Base-by-base conservation (phyloP, 2,113 vertebrate genomes). In the Misgurnus anguillicaudatus region DNA sequence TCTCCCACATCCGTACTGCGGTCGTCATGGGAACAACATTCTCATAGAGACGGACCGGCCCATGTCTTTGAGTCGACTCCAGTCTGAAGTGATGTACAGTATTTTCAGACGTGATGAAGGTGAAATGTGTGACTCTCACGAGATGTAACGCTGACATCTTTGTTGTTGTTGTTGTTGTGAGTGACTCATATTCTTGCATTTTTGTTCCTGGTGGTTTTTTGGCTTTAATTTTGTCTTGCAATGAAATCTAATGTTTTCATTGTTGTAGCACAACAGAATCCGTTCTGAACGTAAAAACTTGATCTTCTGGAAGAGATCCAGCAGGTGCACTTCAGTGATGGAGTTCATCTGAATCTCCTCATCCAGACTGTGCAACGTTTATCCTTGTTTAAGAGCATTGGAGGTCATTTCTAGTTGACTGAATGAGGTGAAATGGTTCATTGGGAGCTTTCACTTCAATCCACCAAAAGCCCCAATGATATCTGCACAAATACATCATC, bases 181-280 rank as follows among this genome's bases (percentile, higher is more conserved):
- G 47, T 63, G 58, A 72, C 61, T 36, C n/a, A 57, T 70, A 63
- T 51, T 78, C 21, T 41, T 48, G 51, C 10, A 3, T 55, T 39
- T 38, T 55, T 51, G 10, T 21, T 62, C 36, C 17, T 80, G 72
- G 17, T 55, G 72, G 24, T 45, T 3, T 48, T 67, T 71, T 48
- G 42, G 51, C 7, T 68, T 42, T 47, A 6, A 64, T 47, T 68
- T 79, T 80, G 83, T 82, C 77, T 42, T 9, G 42, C n/a, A 61
- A 69, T 9, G 67, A 31, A 74, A n/a, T 67, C 19, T 10, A 9
- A 47, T 4, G 21, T 77, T 71, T 41, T 57, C 21, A 53, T 77
- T 14, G 11, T 74, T 17, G 69, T 71, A 64, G 70, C 78, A 64
- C 66, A 45, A 24, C 57, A 64, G 63, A 69, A 62, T 70, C 64